These are phyloP conservation scores for Equus przewalskii DNA, from an alignment of 2,113 vertebrate genomes.

Conservation along the genomic window DNA sequence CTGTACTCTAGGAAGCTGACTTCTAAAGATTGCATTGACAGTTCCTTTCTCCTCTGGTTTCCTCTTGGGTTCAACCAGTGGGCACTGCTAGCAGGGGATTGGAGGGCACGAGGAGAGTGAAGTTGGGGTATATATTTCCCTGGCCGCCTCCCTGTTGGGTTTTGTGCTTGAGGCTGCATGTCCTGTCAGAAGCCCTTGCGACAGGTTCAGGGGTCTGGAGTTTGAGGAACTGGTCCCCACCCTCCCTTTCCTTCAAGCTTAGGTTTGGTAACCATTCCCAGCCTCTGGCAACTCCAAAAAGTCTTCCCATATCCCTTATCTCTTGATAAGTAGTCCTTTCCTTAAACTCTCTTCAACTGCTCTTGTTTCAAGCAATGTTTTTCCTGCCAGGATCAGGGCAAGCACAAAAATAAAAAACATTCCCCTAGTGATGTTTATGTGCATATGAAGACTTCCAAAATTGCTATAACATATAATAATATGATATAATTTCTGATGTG, in stretches of 20 bases:
- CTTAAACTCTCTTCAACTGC: background rate
- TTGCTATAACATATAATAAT: background rate
- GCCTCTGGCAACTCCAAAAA: background rate
- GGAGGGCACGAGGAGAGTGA: background rate
- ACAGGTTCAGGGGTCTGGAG: background rate
- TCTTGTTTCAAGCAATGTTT: background rate
- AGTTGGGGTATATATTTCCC: background rate
- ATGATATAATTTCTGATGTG: background rate
- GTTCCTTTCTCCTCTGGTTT: background rate
- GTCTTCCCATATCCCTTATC: background rate
- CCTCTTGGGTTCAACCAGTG: background rate
- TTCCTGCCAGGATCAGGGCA: background rate
- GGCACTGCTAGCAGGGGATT: background rate
- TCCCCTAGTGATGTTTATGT: background rate
- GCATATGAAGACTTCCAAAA: background rate
- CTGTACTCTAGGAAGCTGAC: background rate
- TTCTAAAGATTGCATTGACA: background rate
- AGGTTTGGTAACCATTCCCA: background rate
- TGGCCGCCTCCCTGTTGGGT: background rate
- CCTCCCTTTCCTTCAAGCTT: background rate
- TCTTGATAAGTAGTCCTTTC: background rate
- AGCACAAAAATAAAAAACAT: background rate
- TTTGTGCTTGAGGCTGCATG: background rate
- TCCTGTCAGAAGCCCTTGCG: background rate
- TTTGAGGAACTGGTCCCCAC: background rate